Evolutionary conservation across 2,797 vertebrate genomes (phyloP).

Genomic region (Clarias pachynema): DNA sequence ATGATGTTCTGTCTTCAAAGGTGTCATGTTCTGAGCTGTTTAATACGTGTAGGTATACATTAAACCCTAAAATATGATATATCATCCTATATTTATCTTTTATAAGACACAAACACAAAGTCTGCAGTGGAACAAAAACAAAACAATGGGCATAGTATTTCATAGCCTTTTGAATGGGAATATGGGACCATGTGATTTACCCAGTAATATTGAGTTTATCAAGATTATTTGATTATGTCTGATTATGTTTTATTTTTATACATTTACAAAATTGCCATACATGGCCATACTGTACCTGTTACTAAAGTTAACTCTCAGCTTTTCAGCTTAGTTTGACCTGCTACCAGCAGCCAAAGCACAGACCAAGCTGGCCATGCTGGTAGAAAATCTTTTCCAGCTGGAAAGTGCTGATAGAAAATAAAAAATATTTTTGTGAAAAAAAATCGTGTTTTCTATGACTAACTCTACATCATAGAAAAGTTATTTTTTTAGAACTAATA

Average conservation of each 20-base stretch:
- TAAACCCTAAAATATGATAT: not conserved
- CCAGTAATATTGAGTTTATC: too few species aligned
- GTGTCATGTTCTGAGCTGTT: not conserved
- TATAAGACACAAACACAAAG: not conserved
- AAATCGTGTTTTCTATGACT: not conserved
- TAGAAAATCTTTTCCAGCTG: not conserved
- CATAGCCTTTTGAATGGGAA: not conserved
- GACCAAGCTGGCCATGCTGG: not conserved
- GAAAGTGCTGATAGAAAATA: not conserved
- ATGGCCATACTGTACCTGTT: too few species aligned
- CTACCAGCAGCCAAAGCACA: not conserved
- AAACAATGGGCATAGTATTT: not conserved
- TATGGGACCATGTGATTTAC: too few species aligned
- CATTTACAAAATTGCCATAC: too few species aligned
- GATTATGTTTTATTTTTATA: not conserved
- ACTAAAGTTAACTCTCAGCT: not conserved
- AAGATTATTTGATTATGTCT: too few species aligned
- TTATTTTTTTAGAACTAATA: not conserved
- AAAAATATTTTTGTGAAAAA: not conserved
- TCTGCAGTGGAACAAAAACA: not conserved
- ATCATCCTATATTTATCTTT: not conserved
- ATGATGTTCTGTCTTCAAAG: not conserved
- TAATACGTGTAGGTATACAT: not conserved
- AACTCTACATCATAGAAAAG: not conserved
- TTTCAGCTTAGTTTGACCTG: slow-evolving; percentile 1